Evolutionary conservation across 2,888 invertebrate genomes (phyloP).

Genomic region (Timema cristinae): DNA sequence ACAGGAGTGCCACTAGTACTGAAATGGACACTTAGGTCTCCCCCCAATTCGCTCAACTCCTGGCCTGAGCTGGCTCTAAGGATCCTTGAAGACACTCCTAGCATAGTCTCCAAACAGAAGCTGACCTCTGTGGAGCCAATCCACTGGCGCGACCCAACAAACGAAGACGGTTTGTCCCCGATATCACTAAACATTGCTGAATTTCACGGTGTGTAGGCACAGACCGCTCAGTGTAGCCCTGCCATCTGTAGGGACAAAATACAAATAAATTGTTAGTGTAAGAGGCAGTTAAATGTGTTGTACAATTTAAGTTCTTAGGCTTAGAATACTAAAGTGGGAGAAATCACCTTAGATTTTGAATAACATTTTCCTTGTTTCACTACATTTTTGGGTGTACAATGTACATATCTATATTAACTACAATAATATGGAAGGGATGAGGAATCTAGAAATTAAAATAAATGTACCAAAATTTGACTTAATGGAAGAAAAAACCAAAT

Average conservation of each 20-base stretch:
- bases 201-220: slow-evolving; percentile 83
- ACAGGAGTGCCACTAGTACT: slow-evolving; percentile 89
- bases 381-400: too few relatives aligned
- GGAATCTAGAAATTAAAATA: too few relatives aligned
- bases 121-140: slow-evolving; percentile 97
- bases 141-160: slow-evolving; percentile 92
- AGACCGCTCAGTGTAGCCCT: slow-evolving; percentile 72
- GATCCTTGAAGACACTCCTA: slow-evolving; percentile 71
- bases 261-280: too few relatives aligned
- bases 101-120: slow-evolving; percentile 79
- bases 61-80: slow-evolving; percentile 80
- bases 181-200: slow-evolving; percentile 91
- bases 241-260: slow-evolving; percentile 52
- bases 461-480: too few relatives aligned
- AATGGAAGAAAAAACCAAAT: too few relatives aligned
- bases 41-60: slow-evolving; percentile 73
- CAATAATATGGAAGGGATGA: too few relatives aligned
- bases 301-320: too few relatives aligned
- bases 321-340: too few relatives aligned
- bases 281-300: too few relatives aligned
- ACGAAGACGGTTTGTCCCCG: slow-evolving; percentile 83
- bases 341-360: too few relatives aligned
- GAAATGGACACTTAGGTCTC: slow-evolving; percentile 87
- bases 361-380: too few relatives aligned
- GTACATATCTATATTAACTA: too few relatives aligned